A percentile compares a stretch with the other conserved stretches of the same genome.
phyloP scores from a whole-genome alignment of 2,113 vertebrate genomes.

The Steatornis caripensis region DNA sequence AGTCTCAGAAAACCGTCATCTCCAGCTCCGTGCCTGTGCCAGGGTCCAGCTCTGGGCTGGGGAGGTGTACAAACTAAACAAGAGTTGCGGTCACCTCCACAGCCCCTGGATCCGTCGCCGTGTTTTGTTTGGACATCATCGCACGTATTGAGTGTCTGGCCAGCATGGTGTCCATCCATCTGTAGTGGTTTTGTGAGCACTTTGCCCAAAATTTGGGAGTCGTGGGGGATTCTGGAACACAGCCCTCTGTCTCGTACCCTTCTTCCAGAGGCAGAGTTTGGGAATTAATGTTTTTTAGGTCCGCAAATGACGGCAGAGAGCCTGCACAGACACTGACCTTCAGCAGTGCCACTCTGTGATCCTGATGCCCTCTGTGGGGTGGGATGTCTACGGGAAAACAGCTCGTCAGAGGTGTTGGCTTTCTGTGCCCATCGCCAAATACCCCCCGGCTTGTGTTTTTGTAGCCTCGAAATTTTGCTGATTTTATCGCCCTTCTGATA shows the following conservation, averaged over 20 bases:
- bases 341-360: not conserved
- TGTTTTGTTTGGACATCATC: not conserved
- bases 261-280: not conserved
- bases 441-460: not conserved
- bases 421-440: not conserved
- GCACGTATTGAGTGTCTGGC: not conserved
- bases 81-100: not conserved
- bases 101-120: not conserved
- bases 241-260: not conserved
- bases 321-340: not conserved
- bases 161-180: accelerated
- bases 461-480: not conserved
- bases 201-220: not conserved
- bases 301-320: not conserved
- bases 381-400: not conserved
- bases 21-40: not conserved
- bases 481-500: slow-evolving; percentile 1
- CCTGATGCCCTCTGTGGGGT: not conserved
- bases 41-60: not conserved
- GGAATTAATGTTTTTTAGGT: not conserved
- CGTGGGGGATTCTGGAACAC: not conserved
- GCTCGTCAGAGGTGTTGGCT: not conserved
- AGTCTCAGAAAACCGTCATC: not conserved
- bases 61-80: not conserved
- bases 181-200: not conserved